phyloP scores from a whole-genome alignment of 1,140 invertebrate species.

The Bombyx mandarina region DNA sequence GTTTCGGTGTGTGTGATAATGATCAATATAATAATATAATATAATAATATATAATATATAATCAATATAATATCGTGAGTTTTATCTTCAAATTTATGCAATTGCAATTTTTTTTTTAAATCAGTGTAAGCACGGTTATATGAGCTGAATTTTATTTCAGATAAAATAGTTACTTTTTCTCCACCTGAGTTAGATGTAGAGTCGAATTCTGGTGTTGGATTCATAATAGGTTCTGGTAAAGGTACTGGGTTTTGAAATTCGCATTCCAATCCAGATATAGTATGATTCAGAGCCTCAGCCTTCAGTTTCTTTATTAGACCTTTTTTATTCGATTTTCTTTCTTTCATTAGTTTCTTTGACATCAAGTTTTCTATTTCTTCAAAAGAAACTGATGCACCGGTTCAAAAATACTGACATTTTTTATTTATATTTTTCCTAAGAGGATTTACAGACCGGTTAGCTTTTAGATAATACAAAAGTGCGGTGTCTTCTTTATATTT shows the following conservation, averaged over 20 bases:
- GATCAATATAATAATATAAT: not conserved
- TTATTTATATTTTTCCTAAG: slow-evolving; percentile 1
- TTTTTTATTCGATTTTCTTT: not conserved
- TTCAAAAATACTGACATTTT: not conserved
- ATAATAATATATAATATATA: not conserved
- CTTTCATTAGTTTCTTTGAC: not conserved
- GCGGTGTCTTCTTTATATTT: not conserved
- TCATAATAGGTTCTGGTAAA: not conserved
- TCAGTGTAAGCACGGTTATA: not conserved
- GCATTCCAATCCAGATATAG: not conserved
- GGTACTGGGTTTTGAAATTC: not conserved
- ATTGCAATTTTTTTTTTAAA: not conserved
- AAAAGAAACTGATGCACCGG: slow-evolving; percentile 2
- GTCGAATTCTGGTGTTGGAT: not conserved
- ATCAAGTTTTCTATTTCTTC: not conserved
- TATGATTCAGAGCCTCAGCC: not conserved
- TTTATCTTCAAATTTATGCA: not conserved
- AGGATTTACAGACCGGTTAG: not conserved
- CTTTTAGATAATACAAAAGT: slow-evolving; percentile 3
- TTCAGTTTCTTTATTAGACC: no score
- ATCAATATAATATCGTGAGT: not conserved
- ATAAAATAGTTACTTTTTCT: slow-evolving; percentile 1
- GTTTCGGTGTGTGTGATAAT: no score
- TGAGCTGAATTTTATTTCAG: slow-evolving; percentile 1
- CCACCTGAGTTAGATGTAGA: not conserved